These are phyloP conservation scores for Netelia melanura DNA, from an alignment of 2,888 invertebrate genomes.

Conservation along the genomic window DNA sequence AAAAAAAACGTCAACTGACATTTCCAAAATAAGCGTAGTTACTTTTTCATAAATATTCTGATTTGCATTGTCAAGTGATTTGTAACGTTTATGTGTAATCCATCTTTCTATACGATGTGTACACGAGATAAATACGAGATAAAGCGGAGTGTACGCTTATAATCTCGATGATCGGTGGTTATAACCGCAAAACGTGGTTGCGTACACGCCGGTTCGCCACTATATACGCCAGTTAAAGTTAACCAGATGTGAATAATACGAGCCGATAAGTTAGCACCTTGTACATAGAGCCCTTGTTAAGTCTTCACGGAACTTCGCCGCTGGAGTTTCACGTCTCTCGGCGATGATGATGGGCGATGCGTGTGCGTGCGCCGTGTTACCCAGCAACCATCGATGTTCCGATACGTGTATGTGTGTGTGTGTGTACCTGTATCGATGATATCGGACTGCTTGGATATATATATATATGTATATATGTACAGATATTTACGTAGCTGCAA, in stretches of 20 bases:
- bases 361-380: conserved; percentile 14
- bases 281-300: conserved; percentile 49
- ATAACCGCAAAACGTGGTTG: conserved; percentile 30
- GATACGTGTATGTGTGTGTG: conserved; percentile 24
- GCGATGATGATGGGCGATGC: conserved; percentile 45
- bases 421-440: neutral
- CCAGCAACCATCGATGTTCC: conserved; percentile 20
- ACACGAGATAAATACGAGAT: too few relatives aligned
- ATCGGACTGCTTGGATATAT: conserved; percentile 5
- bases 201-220: neutral
- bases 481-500: neutral
- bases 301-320: conserved; percentile 44
- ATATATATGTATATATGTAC: conserved; percentile 3
- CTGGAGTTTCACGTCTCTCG: conserved; percentile 42
- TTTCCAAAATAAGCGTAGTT: too few relatives aligned
- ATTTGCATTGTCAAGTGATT: too few relatives aligned
- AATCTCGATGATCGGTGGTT: conserved; percentile 51
- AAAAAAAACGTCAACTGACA: too few relatives aligned
- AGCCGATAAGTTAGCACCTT: conserved; percentile 68
- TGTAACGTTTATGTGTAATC: too few relatives aligned
- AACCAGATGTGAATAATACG: conserved; percentile 68
- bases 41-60: too few relatives aligned
- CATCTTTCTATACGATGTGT: too few relatives aligned
- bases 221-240: conserved; percentile 56
- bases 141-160: neutral